Evolutionary conservation across 2,888 invertebrate genomes (phyloP).

Genomic region (Anagyrus pseudococci): DNA sequence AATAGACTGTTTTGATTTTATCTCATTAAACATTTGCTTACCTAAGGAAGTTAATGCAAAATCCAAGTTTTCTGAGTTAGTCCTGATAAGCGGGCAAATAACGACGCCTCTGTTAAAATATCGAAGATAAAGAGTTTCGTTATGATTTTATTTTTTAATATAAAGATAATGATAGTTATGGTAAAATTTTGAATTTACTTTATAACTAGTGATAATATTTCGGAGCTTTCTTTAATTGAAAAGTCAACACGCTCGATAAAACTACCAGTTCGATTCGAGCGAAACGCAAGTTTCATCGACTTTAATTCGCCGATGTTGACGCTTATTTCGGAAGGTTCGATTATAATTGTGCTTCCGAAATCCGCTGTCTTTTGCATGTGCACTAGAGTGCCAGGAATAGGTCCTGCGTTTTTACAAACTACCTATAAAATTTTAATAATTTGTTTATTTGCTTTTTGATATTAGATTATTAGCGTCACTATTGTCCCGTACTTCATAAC

Average conservation of each 20-base stretch:
- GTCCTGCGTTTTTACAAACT: slow-evolving; percentile 61
- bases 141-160: too few relatives aligned
- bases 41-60: slow-evolving; percentile 18
- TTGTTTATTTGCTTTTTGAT: background rate
- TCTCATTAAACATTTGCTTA: slow-evolving; percentile 3
- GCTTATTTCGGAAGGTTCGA: slow-evolving; percentile 63
- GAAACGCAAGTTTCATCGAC: slow-evolving; percentile 66
- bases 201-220: slow-evolving; percentile 66
- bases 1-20: background rate
- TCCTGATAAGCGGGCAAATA: slow-evolving; percentile 63
- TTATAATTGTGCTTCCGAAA: slow-evolving; percentile 67
- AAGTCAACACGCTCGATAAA: slow-evolving; percentile 71
- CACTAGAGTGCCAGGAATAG: slow-evolving; percentile 67
- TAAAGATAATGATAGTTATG: background rate
- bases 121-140: slow-evolving; percentile 15
- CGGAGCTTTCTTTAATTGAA: slow-evolving; percentile 66
- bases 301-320: slow-evolving; percentile 65
- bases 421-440: slow-evolving; percentile 42
- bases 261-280: slow-evolving; percentile 67
- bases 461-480: background rate
- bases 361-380: slow-evolving; percentile 63
- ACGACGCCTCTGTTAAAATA: slow-evolving; percentile 67
- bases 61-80: background rate
- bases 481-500: slow-evolving; percentile 66
- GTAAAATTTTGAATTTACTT: slow-evolving; percentile 61